A percentile compares a stretch with the other conserved stretches of the same genome.
Conservation (phyloP, 1,140 invertebrate genomes). For the Trichonephila clavata region DNA sequence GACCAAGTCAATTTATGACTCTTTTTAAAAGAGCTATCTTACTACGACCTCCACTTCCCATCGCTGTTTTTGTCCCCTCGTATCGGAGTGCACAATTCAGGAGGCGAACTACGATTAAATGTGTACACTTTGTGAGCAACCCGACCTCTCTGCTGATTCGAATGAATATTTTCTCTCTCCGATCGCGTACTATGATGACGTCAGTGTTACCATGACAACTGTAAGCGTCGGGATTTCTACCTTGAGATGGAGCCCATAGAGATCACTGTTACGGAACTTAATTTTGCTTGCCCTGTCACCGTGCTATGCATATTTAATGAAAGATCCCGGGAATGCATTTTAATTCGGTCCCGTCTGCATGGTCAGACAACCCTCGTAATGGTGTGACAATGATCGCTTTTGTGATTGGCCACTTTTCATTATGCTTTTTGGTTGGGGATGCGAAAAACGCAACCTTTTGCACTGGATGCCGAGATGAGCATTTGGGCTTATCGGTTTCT, state of each 20-base stretch:
- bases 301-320: conserved; percentile 66
- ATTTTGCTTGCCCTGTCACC: conserved; percentile 50
- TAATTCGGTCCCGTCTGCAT: background rate
- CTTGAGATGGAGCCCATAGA: conserved; percentile 24
- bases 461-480: too few relatives aligned
- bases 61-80: too few relatives aligned
- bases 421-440: background rate
- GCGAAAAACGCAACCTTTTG: too few relatives aligned
- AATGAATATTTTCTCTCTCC: conserved; percentile 57
- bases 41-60: too few relatives aligned
- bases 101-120: conserved; percentile 35
- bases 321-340: background rate
- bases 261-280: conserved; percentile 51
- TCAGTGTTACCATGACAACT: conserved; percentile 67
- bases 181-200: conserved; percentile 64
- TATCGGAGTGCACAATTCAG: background rate
- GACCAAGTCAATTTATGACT: too few relatives aligned
- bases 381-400: background rate
- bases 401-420: background rate
- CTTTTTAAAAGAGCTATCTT: too few relatives aligned
- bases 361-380: background rate
- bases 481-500: too few relatives aligned
- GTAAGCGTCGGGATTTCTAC: conserved; percentile 52
- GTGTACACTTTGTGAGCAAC: background rate
- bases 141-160: conserved; percentile 7